phyloP scores from a whole-genome alignment of 2,797 vertebrate genomes.

The Aselliscus stoliczkanus region DNA sequence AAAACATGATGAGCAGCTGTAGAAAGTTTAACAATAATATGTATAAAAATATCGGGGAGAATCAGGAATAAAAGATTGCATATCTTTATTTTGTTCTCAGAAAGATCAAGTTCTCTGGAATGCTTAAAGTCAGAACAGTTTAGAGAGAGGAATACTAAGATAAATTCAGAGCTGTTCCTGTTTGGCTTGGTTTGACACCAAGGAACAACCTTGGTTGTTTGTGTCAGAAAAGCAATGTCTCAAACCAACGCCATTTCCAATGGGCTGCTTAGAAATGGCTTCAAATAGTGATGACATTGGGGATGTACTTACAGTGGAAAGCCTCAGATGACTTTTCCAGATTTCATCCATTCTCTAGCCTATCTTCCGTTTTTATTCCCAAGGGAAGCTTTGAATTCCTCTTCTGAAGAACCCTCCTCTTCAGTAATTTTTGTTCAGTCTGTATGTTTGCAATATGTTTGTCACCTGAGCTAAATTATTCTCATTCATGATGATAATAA shows the following conservation, averaged over 20 bases:
- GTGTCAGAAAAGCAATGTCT: background rate
- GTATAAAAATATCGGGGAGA: background rate
- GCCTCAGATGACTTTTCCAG: background rate
- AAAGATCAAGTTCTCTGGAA: background rate
- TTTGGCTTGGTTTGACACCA: background rate
- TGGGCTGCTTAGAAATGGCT: background rate
- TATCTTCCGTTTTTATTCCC: background rate
- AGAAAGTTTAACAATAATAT: background rate
- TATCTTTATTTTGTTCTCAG: background rate
- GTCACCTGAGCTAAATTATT: background rate
- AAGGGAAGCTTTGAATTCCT: background rate
- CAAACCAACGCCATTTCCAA: background rate
- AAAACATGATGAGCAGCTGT: background rate
- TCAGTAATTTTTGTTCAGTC: background rate
- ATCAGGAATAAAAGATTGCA: background rate
- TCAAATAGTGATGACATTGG: background rate
- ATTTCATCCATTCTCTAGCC: background rate
- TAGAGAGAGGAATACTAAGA: background rate
- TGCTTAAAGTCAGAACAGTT: background rate
- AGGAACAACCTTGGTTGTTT: constrained; percentile 29
- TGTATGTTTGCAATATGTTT: background rate
- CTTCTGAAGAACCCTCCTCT: background rate
- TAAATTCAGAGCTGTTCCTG: background rate
- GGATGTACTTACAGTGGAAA: background rate
- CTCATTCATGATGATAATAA: background rate